phyloP scores from a whole-genome alignment of 2,888 invertebrate species.

The Amphipyra tragopoginis region DNA sequence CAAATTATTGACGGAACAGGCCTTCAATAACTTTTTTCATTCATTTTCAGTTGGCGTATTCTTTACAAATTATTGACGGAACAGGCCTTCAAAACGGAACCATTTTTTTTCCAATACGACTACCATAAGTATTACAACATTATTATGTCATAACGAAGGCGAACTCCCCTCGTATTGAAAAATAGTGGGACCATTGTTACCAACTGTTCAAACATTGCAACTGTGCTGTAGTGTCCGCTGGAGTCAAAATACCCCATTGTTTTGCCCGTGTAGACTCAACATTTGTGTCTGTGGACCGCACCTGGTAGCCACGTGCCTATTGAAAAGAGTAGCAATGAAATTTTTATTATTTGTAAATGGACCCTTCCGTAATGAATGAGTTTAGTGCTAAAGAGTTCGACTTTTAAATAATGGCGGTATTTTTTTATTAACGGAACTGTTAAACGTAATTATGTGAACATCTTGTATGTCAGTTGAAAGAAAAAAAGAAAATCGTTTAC shows the following conservation, averaged over 20 bases:
- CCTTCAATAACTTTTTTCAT: too few species aligned
- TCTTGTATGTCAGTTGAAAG: too few species aligned
- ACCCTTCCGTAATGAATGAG: not conserved
- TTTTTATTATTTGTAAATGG: constrained; percentile 42
- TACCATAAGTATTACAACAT: constrained; percentile 43
- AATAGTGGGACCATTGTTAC: constrained; percentile 74
- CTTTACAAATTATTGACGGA: not conserved
- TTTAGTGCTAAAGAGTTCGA: not conserved
- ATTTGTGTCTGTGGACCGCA: constrained; percentile 67
- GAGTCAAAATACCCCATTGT: constrained; percentile 86
- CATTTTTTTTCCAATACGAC: constrained; percentile 40
- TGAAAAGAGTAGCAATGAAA: constrained; percentile 33
- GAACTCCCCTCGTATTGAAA: constrained; percentile 59
- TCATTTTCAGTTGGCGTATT: too few species aligned
- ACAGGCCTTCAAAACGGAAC: constrained; percentile 9
- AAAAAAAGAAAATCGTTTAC: too few species aligned
- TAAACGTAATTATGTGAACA: too few species aligned
- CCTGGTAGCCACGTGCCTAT: constrained; percentile 77
- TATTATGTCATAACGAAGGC: constrained; percentile 48
- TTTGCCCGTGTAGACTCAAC: constrained; percentile 76
- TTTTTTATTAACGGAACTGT: not conserved
- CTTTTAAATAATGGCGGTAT: not conserved
- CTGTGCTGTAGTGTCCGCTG: constrained; percentile 65
- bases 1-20: not conserved
- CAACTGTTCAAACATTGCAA: constrained; percentile 79